Evolutionary conservation across 2,113 vertebrate genomes (phyloP).

Genomic region (Oostethus manadensis): DNA sequence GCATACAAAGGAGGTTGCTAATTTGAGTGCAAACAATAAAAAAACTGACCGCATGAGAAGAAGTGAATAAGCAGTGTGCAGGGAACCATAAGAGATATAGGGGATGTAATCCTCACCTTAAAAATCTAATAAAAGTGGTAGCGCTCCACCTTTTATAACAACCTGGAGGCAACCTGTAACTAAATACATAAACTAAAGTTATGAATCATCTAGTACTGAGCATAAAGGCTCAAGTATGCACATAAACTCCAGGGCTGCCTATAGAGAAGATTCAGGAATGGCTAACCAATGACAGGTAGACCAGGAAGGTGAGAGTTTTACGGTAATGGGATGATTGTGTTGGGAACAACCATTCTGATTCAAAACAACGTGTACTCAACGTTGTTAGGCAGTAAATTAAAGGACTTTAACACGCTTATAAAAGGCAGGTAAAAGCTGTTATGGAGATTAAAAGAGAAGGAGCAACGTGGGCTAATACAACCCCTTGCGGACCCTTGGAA

Average conservation of each 20-base stretch:
- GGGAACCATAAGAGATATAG: constrained; percentile 53
- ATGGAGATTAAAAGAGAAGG: constrained; percentile 30
- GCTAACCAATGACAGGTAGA: constrained; percentile 35
- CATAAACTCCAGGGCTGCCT: constrained; percentile 20
- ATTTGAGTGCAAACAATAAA: constrained; percentile 28
- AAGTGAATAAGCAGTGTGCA: constrained; percentile 39
- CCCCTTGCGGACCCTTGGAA: constrained; percentile 30
- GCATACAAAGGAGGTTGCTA: constrained; percentile 13
- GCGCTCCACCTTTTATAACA: constrained; percentile 62
- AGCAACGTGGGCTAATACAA: constrained; percentile 24
- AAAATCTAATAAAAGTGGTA: constrained; percentile 64
- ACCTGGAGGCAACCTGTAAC: constrained; percentile 53
- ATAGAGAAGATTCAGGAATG: constrained; percentile 26
- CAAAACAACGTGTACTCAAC: constrained; percentile 24
- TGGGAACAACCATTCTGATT: constrained; percentile 43
- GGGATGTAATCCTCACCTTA: constrained; percentile 51
- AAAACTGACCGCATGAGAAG: constrained; percentile 31
- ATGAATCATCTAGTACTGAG: constrained; percentile 54
- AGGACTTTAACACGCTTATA: constrained; percentile 53
- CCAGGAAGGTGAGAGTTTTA: constrained; percentile 32
- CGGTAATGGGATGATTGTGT: constrained; percentile 47
- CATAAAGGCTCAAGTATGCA: constrained; percentile 20
- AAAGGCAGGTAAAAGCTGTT: constrained; percentile 46
- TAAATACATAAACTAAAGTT: constrained; percentile 49
- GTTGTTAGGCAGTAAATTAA: constrained; percentile 33